Percentiles rank a stretch among this genome's conserved stretches.
phyloP scores from a whole-genome alignment of 2,888 invertebrate species.

The Pherbina coryleti region DNA sequence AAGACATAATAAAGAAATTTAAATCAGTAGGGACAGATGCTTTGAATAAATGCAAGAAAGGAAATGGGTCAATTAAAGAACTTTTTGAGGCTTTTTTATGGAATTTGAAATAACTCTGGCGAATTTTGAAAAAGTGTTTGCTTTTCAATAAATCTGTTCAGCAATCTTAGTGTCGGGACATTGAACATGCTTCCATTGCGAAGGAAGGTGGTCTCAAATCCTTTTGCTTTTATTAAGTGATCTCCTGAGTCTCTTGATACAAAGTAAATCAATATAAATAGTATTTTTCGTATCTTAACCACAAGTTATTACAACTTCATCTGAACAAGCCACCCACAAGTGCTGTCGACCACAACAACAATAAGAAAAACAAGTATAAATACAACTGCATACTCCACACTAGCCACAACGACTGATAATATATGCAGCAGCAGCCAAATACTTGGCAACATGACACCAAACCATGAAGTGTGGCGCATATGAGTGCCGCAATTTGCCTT shows the following conservation, averaged over 20 bases:
- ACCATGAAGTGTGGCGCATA: slow-evolving; percentile 30
- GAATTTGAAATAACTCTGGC: too few relatives aligned
- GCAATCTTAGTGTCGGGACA: too few relatives aligned
- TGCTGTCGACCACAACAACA: not conserved
- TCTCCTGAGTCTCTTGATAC: not conserved
- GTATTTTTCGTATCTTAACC: slow-evolving; percentile 8
- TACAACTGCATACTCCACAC: not conserved
- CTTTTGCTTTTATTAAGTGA: too few relatives aligned
- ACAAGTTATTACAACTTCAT: slow-evolving; percentile 19
- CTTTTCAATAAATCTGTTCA: too few relatives aligned
- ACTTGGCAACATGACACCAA: slow-evolving; percentile 13
- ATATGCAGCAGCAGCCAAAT: slow-evolving; percentile 20
- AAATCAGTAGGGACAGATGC: too few relatives aligned
- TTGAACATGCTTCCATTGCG: too few relatives aligned
- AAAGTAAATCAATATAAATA: slow-evolving; percentile 10
- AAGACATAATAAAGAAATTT: too few relatives aligned
- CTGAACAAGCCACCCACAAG: slow-evolving; percentile 15
- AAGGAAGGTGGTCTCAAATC: too few relatives aligned
- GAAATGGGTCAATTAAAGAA: too few relatives aligned
- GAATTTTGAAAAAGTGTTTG: too few relatives aligned
- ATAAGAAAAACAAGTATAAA: not conserved
- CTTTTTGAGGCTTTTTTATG: too few relatives aligned
- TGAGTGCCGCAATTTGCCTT: slow-evolving; percentile 26
- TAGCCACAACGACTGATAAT: slow-evolving; percentile 12
- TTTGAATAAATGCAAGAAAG: too few relatives aligned